phyloP scores from a whole-genome alignment of 2,113 vertebrate genomes.

The Anguilla rostrata region DNA sequence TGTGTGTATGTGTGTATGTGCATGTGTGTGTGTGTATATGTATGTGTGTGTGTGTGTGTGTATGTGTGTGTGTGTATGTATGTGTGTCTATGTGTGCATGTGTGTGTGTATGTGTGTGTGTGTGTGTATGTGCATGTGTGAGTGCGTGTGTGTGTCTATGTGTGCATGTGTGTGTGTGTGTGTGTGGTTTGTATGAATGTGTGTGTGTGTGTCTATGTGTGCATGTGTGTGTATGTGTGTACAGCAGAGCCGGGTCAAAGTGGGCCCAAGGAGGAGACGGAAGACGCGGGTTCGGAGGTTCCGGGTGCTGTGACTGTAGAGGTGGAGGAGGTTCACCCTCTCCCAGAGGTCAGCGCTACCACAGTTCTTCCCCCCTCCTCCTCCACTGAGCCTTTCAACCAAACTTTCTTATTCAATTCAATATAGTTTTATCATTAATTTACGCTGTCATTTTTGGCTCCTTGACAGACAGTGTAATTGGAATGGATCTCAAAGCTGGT shows the following conservation, averaged over 20 bases:
- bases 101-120: too few relatives aligned
- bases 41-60: too few relatives aligned
- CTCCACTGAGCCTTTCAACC: too few relatives aligned
- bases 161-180: too few relatives aligned
- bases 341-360: constrained; percentile 75
- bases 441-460: background rate
- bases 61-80: too few relatives aligned
- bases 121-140: background rate
- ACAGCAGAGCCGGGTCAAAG: constrained; percentile 33
- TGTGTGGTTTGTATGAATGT: background rate
- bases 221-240: background rate
- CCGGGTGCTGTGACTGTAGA: constrained; percentile 81
- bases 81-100: too few relatives aligned
- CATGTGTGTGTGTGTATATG: background rate
- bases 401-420: background rate
- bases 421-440: background rate
- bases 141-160: background rate
- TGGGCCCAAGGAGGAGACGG: constrained; percentile 49
- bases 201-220: background rate
- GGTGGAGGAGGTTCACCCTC: constrained; percentile 82
- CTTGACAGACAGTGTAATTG: background rate
- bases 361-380: too few relatives aligned
- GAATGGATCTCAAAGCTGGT: background rate
- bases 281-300: constrained; percentile 59
- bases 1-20: background rate